Conservation (phyloP, 2,888 invertebrate genomes). For the Hemicrepidius hirtus region DNA sequence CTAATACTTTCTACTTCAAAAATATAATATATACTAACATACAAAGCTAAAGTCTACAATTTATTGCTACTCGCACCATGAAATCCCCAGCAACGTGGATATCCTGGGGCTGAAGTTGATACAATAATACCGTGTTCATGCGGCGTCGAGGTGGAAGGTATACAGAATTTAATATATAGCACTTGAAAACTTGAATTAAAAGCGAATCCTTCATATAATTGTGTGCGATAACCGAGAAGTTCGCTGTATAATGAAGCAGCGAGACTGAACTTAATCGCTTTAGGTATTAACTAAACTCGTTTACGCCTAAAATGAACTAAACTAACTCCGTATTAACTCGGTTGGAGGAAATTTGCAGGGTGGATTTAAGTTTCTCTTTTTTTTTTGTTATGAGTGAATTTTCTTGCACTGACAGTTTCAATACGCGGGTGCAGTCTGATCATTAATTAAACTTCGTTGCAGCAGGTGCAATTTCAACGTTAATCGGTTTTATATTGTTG, state of each 20-base stretch:
- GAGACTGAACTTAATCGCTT: slow-evolving; percentile 37
- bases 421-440: background rate
- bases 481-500: background rate
- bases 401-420: background rate
- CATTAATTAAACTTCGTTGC: background rate
- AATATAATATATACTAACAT: slow-evolving; percentile 19
- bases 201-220: slow-evolving; percentile 44
- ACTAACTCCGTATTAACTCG: slow-evolving; percentile 29
- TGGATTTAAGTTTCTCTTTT: slow-evolving; percentile 7
- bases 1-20: slow-evolving; percentile 36
- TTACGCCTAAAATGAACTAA: slow-evolving; percentile 35
- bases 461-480: background rate
- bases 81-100: slow-evolving; percentile 40
- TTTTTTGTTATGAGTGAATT: background rate
- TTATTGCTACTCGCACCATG: slow-evolving; percentile 38
- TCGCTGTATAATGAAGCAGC: slow-evolving; percentile 35
- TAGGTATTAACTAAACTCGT: slow-evolving; percentile 36
- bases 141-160: slow-evolving; percentile 40
- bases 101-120: slow-evolving; percentile 37
- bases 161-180: slow-evolving; percentile 42
- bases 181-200: slow-evolving; percentile 45
- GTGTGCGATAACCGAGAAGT: slow-evolving; percentile 41
- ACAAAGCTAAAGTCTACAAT: slow-evolving; percentile 39
- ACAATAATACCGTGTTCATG: slow-evolving; percentile 42
- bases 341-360: slow-evolving; percentile 24